A percentile compares a stretch with the other conserved stretches of the same genome.
phyloP scores from a whole-genome alignment of 2,888 invertebrate genomes.

The Eupithecia vulgata region DNA sequence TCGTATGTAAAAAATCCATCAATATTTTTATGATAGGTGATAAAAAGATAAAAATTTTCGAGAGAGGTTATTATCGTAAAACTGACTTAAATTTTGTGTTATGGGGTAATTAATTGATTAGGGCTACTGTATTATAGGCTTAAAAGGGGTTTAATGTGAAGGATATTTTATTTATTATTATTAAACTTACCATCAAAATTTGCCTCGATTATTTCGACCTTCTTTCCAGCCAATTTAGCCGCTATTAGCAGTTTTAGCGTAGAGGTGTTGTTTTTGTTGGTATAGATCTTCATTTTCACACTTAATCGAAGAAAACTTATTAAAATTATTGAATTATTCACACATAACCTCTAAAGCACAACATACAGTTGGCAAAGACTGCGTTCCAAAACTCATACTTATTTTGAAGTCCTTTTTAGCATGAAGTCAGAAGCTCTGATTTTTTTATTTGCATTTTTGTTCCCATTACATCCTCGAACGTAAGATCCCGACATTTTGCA shows the following conservation, averaged over 20 bases:
- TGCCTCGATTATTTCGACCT: slow-evolving; percentile 83
- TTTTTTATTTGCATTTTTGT: no score
- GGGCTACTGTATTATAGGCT: not conserved
- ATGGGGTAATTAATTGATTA: not conserved
- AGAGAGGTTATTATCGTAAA: not conserved
- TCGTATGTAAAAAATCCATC: not conserved
- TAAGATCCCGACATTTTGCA: no score
- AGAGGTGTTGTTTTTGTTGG: slow-evolving; percentile 91
- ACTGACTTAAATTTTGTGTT: not conserved
- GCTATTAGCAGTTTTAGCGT: slow-evolving; percentile 89
- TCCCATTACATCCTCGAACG: no score
- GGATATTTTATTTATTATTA: no score
- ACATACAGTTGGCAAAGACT: slow-evolving; percentile 37
- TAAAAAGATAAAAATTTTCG: not conserved
- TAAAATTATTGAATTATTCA: slow-evolving; percentile 19
- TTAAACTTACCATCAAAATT: slow-evolving; percentile 85
- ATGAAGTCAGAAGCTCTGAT: no score
- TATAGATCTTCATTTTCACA: slow-evolving; percentile 87
- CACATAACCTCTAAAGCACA: slow-evolving; percentile 42
- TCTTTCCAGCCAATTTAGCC: slow-evolving; percentile 85
- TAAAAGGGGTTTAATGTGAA: not conserved
- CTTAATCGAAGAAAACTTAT: slow-evolving; percentile 27
- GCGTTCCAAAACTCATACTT: not conserved
- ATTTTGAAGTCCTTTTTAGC: not conserved
- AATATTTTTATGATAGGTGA: no score